Evolutionary conservation across 2,113 vertebrate genomes (phyloP).

Genomic region (Eptatretus burgeri): DNA sequence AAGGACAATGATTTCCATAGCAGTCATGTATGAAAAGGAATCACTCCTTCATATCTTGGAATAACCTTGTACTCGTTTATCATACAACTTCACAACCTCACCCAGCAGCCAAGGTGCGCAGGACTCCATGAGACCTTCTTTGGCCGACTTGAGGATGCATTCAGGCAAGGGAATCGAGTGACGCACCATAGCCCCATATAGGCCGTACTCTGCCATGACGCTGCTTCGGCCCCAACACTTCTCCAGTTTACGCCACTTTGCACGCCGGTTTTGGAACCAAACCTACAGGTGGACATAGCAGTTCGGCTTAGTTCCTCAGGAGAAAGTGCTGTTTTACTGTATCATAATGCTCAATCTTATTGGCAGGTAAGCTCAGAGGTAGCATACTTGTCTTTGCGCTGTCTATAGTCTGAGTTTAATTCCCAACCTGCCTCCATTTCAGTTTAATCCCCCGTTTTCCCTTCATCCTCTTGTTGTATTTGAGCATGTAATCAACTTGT

Average conservation of each 20-base stretch:
- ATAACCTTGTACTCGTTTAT: not conserved
- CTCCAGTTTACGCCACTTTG: slow-evolving; percentile 76
- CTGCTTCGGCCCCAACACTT: slow-evolving; percentile 88
- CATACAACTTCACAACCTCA: slow-evolving; percentile 17
- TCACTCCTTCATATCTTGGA: too few relatives aligned
- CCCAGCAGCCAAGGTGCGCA: slow-evolving; percentile 77
- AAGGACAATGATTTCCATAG: not conserved
- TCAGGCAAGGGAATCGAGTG: slow-evolving; percentile 74
- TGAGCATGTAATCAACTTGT: too few relatives aligned
- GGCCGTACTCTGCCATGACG: slow-evolving; percentile 71
- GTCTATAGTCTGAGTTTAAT: too few relatives aligned
- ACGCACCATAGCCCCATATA: slow-evolving; percentile 79
- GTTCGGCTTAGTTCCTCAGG: too few relatives aligned
- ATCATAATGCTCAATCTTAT: too few relatives aligned
- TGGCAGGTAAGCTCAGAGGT: too few relatives aligned
- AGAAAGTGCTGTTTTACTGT: too few relatives aligned
- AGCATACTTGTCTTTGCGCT: too few relatives aligned
- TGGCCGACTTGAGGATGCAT: slow-evolving; percentile 48
- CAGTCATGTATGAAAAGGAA: not conserved
- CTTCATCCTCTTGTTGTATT: too few relatives aligned
- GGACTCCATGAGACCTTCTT: slow-evolving; percentile 36
- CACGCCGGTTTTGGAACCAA: slow-evolving; percentile 86
- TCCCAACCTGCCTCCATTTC: too few relatives aligned
- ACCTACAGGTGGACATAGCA: slow-evolving; percentile 17
- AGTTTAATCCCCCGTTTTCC: too few relatives aligned